Evolutionary conservation across 2,888 invertebrate genomes (phyloP).

Genomic region (Dioctria linearis): DNA sequence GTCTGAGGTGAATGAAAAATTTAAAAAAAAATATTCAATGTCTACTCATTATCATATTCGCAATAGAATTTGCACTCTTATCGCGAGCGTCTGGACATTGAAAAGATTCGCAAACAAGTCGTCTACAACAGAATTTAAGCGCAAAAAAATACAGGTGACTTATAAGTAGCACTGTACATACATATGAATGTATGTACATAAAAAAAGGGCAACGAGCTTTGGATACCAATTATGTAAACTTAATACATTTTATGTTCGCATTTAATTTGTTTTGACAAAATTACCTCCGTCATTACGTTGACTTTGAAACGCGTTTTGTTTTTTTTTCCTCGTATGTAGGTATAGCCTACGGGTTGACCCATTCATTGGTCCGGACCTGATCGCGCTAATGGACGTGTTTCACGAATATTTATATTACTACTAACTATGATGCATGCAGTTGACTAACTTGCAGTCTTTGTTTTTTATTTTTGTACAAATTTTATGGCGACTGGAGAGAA

Average conservation of each 20-base stretch:
- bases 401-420: no score
- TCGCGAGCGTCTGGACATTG: slow-evolving; percentile 17
- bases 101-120: neutral
- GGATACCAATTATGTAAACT: slow-evolving; percentile 11
- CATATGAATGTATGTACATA: no score
- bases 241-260: neutral
- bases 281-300: neutral
- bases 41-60: slow-evolving; percentile 11
- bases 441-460: no score
- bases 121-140: neutral
- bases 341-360: no score
- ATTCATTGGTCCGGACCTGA: no score
- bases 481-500: no score
- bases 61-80: slow-evolving; percentile 28
- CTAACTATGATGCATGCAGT: no score
- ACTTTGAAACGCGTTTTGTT: neutral
- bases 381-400: no score
- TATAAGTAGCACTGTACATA: no score
- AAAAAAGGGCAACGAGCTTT: slow-evolving; percentile 33
- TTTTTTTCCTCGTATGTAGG: no score
- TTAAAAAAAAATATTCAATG: neutral
- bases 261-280: neutral
- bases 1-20: neutral
- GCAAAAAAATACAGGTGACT: slow-evolving; percentile 19
- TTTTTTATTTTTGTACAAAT: no score